These are phyloP conservation scores for Ornithoptera priamus DNA, from an alignment of 2,888 invertebrate species.

Conservation along the genomic window DNA sequence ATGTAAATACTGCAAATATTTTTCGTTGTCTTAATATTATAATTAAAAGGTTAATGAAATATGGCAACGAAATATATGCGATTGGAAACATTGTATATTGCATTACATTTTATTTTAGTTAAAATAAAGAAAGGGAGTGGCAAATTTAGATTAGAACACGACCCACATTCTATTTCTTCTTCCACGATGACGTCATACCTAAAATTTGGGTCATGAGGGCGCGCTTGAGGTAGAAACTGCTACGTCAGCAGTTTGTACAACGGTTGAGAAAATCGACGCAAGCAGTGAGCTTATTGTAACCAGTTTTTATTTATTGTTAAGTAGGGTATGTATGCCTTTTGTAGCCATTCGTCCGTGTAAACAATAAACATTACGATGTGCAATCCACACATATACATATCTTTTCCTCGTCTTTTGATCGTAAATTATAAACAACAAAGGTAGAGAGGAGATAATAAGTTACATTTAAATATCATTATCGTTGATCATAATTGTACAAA, in stretches of 20 bases:
- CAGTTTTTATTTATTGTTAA: not conserved
- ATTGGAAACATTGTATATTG: not conserved
- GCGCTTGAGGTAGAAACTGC: constrained; percentile 47
- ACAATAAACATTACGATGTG: not conserved
- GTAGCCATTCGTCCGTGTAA: not conserved
- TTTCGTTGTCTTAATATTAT: no score
- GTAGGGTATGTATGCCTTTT: not conserved
- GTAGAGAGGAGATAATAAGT: not conserved
- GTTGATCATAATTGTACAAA: no score
- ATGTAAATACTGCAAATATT: no score
- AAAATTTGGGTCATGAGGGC: constrained; percentile 74
- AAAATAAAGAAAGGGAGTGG: constrained; percentile 41
- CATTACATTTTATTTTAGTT: constrained; percentile 35
- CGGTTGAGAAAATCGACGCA: constrained; percentile 34
- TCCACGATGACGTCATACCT: constrained; percentile 68
- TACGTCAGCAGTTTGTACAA: constrained; percentile 29
- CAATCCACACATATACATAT: not conserved
- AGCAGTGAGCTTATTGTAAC: constrained; percentile 34
- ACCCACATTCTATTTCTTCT: constrained; percentile 62
- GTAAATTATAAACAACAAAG: not conserved
- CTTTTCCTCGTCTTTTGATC: not conserved
- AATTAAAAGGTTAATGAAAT: no score
- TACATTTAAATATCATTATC: not conserved
- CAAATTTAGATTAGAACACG: constrained; percentile 43
- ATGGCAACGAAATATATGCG: no score